A percentile compares a stretch with the other conserved stretches of the same genome.
Conservation (phyloP, 2,797 vertebrate genomes). For the Zalophus californianus region DNA sequence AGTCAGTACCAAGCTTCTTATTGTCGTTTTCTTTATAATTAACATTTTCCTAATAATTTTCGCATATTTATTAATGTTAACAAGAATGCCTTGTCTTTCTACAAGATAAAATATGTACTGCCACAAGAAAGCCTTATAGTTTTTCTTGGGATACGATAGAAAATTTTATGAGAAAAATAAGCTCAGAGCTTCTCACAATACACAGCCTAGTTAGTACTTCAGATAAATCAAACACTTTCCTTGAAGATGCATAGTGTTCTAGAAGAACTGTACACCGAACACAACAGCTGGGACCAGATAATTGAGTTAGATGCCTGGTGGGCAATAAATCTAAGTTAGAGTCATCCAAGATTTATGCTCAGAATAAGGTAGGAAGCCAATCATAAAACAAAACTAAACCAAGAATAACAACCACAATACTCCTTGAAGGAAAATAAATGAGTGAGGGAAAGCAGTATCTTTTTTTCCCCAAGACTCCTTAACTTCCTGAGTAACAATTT, state of each 20-base stretch:
- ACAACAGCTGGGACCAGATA: constrained; percentile 64
- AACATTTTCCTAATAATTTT: neutral
- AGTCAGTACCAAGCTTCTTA: neutral
- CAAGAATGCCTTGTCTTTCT: neutral
- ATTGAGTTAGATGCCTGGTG: constrained; percentile 65
- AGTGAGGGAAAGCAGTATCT: neutral
- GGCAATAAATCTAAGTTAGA: constrained; percentile 72
- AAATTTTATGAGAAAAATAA: constrained; percentile 44
- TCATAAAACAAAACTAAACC: constrained; percentile 67
- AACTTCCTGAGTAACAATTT: neutral
- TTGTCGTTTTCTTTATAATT: neutral
- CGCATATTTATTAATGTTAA: neutral
- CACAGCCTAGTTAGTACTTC: constrained; percentile 29
- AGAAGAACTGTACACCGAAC: constrained; percentile 6
- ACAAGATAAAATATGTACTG: neutral
- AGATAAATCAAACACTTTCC: constrained; percentile 68
- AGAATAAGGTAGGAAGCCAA: constrained; percentile 63
- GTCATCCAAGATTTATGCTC: constrained; percentile 66
- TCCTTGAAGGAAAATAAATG: constrained; percentile 57
- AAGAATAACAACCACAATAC: constrained; percentile 57
- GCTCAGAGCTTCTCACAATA: neutral
- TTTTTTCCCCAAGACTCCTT: neutral
- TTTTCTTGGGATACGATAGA: neutral
- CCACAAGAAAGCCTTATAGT: neutral
- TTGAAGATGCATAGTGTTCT: neutral